Percentiles rank a stretch among this genome's conserved stretches.
Evolutionary conservation across 2,797 vertebrate species (phyloP).

Genomic region (Streptopelia turtur): DNA sequence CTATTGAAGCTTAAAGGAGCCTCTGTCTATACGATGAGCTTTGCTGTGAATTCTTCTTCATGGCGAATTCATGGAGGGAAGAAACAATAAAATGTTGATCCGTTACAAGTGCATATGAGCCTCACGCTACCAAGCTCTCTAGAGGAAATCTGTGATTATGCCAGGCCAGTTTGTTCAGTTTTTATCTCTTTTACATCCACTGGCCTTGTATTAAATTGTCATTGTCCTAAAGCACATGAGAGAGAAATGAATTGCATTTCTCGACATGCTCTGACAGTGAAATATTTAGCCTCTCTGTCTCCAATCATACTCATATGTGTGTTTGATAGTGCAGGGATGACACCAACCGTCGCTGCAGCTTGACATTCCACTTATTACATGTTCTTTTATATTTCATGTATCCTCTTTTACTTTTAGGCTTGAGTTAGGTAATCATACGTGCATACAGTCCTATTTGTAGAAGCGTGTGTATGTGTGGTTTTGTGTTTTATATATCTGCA

Average conservation of each 20-base stretch:
- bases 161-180: slow-evolving; percentile 78
- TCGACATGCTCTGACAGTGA: slow-evolving; percentile 91
- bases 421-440: not conserved
- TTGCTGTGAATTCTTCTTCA: slow-evolving; percentile 46
- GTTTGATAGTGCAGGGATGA: slow-evolving; percentile 84
- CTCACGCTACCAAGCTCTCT: slow-evolving; percentile 71
- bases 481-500: not conserved
- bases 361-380: slow-evolving; percentile 71
- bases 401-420: slow-evolving; percentile 51
- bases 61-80: slow-evolving; percentile 63
- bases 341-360: slow-evolving; percentile 71
- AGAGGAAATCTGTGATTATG: slow-evolving; percentile 82
- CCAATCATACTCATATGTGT: slow-evolving; percentile 88
- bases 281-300: slow-evolving; percentile 93
- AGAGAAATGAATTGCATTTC: slow-evolving; percentile 90
- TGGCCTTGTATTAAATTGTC: slow-evolving; percentile 90
- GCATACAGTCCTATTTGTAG: not conserved
- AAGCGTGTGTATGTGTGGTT: not conserved
- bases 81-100: slow-evolving; percentile 85
- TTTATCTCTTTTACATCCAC: slow-evolving; percentile 83
- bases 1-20: slow-evolving; percentile 37
- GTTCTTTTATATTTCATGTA: slow-evolving; percentile 22
- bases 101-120: slow-evolving; percentile 73
- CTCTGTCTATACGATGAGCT: not conserved
- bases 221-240: slow-evolving; percentile 86